Evolutionary conservation across 2,888 invertebrate species (phyloP), one percentile per base, ranked within the genome.

Genomic region (Agrilus cyanescens): DNA sequence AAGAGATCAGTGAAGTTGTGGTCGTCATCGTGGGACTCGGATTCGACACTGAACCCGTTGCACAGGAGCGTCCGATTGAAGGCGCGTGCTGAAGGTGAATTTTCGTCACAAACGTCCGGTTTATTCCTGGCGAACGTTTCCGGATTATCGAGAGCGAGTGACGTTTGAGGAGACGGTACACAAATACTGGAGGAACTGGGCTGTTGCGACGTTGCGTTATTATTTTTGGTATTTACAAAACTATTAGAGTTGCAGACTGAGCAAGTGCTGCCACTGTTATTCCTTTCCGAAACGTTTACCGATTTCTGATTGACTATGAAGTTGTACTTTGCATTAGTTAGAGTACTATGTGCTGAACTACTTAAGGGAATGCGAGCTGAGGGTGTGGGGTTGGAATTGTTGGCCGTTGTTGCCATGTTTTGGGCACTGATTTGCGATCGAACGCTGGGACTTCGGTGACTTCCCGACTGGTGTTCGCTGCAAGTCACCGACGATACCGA

Each of bases 401-500:
- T 25, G 25, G 25, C 25, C 25, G 25, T 10, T 15, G 48, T 41
- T 12, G 50, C 36, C 20, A 44, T 45, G 37, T 39, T 44, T 25
- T 47, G 41, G 37, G 43, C 48, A 36, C 51, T 53, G 15, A 53
- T 44, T 41, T 57, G 55, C 5, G 58, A 57, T 52, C 63, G 53
- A 43, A 59, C 51, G 43, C 58, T 57, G 38, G 63, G 61, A 51
- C 60, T 62, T 29, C 54, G 60, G 43, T 60, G 58, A 35, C 40
- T 58, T 20, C 58, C 56, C 3, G 25, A 25, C 32, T 59, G 61
- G 50, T 45, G 40, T 48, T 56, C 58, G 47, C 49, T 57, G 42
- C 72, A 73, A 8, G 73, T 73, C 55, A 75, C 59, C 52, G 77
- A 76, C 46, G 78, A 77, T 51, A 76, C 69, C 49, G 78, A 77